These are phyloP conservation scores for Rhinella marina DNA, from an alignment of 2,797 vertebrate species.

Conservation along the genomic window DNA sequence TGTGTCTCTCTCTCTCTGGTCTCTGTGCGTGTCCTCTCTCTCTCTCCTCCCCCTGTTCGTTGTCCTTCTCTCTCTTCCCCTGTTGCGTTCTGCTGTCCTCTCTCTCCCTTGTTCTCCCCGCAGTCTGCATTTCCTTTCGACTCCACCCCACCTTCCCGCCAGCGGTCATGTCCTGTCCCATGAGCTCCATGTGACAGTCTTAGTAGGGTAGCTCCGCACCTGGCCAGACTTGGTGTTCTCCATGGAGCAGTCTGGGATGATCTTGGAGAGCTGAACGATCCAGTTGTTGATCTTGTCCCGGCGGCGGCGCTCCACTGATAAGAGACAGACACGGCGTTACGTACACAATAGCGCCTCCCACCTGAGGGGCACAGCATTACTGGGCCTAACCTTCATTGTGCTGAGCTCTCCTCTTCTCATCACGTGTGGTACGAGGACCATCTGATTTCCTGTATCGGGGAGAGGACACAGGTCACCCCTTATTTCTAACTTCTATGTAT, in stretches of 20 bases:
- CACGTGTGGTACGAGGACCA: slow-evolving; percentile 75
- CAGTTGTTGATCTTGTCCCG: slow-evolving; percentile 96
- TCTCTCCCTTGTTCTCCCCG: no score
- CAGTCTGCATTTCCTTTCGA: no score
- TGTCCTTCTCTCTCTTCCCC: no score
- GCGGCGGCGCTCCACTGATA: slow-evolving; percentile 88
- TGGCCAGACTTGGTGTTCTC: slow-evolving; percentile 92
- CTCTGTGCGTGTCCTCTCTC: no score
- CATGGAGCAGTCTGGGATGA: slow-evolving; percentile 90
- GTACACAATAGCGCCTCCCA: background rate
- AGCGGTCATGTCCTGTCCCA: no score
- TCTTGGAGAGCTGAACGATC: slow-evolving; percentile 94
- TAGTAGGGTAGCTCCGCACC: no score
- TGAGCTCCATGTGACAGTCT: no score
- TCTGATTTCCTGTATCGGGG: slow-evolving; percentile 73
- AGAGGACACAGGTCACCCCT: background rate
- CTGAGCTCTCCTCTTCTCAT: slow-evolving; percentile 82
- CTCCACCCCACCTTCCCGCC: no score
- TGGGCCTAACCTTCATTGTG: slow-evolving; percentile 80
- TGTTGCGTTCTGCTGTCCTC: no score
- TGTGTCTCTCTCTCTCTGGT: no score
- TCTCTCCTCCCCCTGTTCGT: no score
- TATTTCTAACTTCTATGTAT: background rate
- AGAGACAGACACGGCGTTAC: background rate
- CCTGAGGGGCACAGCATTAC: background rate